Evolutionary conservation across 1,140 invertebrate genomes (phyloP), one percentile per base, ranked within the genome.

Genomic region (Drosophila serrata): DNA sequence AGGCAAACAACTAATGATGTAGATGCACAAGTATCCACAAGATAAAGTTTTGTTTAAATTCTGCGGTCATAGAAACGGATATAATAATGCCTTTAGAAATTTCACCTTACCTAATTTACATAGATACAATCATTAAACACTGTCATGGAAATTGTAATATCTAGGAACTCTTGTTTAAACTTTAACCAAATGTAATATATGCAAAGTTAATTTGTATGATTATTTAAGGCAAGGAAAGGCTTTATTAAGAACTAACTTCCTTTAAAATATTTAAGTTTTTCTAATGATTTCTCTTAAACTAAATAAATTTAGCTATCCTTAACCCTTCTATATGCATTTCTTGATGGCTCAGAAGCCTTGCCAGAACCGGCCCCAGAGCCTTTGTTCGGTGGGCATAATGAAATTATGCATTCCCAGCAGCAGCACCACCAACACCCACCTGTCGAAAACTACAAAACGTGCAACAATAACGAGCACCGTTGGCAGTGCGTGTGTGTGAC

Each of bases 361-460:
- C 31, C 39, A 55, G 33, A 55, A 24, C 19, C 12, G 39, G n/a
- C 19, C 27, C 29, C 61, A 42, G 4, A n/a, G 53, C 65, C 42
- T 72, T 73, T 74, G 69, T 74, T 81, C 68, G 67, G 57, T 68
- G 62, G 45, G 59, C 63, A 60, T 77, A 88, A 87, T 87, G 60
- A 84, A 88, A 88, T 87, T 88, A 82, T 76, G 81, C 69, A 74
- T 69, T 60, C 39, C 48, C 65, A 24, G 42, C 43, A 73, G 39
- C 17, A 15, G 48, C 51, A 45, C 5, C 42, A 29, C 29, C 56
- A 56, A 22, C 70, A 19, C 74, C 67, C 75, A 88, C 65, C 80
- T 87, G 80, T 84, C 80, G 84, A 87, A 87, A 87, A 87, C 80
- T 79, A 87, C 76, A 74, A 84, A 87, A 84, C 80, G 72, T 70